phyloP scores from a whole-genome alignment of 2,888 invertebrate genomes.

The Drosophila ustulata region DNA sequence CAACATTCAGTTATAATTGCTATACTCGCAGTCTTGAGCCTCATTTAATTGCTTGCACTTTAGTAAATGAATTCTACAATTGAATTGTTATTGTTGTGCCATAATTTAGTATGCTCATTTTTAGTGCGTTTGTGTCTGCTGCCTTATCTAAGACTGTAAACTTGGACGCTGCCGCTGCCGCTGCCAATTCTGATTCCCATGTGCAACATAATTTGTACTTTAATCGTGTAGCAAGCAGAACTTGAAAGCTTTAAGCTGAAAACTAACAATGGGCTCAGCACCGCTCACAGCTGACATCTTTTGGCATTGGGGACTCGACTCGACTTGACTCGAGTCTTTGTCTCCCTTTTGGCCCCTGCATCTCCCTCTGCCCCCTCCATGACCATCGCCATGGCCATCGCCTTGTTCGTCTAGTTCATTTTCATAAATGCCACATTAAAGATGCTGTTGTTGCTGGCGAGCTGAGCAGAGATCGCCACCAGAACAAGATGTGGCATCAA shows the following conservation, averaged over 20 bases:
- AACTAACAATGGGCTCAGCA: constrained; percentile 29
- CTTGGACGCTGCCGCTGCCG: constrained; percentile 13
- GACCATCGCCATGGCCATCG: not conserved
- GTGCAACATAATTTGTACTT: constrained; percentile 74
- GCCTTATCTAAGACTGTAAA: constrained; percentile 37
- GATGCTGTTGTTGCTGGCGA: constrained; percentile 27
- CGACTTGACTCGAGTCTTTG: not conserved
- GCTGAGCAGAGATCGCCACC: constrained; percentile 33
- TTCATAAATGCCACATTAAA: constrained; percentile 79
- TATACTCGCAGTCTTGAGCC: not conserved
- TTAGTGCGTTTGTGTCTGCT: not conserved
- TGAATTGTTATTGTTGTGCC: constrained; percentile 33
- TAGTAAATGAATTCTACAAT: constrained; percentile 18
- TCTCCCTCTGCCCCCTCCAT: too few species aligned
- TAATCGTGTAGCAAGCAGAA: constrained; percentile 52
- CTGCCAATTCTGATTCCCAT: constrained; percentile 56
- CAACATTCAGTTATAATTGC: not conserved
- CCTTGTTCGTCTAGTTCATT: constrained; percentile 61
- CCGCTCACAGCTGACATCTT: constrained; percentile 14
- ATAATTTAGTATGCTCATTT: not conserved
- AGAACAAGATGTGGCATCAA: constrained; percentile 56
- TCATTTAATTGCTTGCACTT: not conserved
- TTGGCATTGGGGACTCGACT: constrained; percentile 27
- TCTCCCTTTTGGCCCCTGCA: constrained; percentile 15
- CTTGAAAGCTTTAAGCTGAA: constrained; percentile 11